phyloP scores from a whole-genome alignment of 30 jellyfish, hydroid and myxozoan genomes.

The Pelagia noctiluca region DNA sequence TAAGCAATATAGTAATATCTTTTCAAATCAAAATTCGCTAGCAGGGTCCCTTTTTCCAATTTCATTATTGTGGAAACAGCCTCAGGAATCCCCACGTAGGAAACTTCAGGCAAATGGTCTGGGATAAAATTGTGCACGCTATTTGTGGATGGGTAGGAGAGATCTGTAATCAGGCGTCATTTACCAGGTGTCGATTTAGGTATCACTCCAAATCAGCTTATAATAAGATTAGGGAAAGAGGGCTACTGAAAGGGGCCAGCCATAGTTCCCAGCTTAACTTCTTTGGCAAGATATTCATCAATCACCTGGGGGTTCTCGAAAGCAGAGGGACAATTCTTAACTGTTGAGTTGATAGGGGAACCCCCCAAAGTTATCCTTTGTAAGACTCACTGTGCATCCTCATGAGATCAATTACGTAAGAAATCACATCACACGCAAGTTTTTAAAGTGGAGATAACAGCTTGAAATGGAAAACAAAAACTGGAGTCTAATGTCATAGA shows the following conservation, averaged over 20 bases:
- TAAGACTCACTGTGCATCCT: background rate
- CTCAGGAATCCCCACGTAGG: constrained; percentile 69
- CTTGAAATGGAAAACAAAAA: background rate
- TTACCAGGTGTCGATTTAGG: constrained; percentile 63
- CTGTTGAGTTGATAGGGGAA: background rate
- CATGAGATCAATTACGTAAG: background rate
- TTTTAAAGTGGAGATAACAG: background rate
- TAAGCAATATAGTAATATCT: constrained; percentile 66
- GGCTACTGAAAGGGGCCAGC: constrained; percentile 59
- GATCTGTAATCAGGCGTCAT: constrained; percentile 77
- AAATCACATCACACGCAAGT: background rate
- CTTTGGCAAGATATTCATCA: constrained; percentile 33
- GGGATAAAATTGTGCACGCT: constrained; percentile 68
- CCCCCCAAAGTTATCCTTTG: constrained; percentile 1
- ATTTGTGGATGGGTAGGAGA: constrained; percentile 58
- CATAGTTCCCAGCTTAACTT: constrained; percentile 54
- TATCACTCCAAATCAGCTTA: constrained; percentile 69
- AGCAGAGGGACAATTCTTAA: background rate
- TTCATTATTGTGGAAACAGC: constrained; percentile 38
- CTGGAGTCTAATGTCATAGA: background rate
- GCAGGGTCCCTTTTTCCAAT: constrained; percentile 55
- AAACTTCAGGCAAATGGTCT: constrained; percentile 46
- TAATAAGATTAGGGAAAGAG: constrained; percentile 37
- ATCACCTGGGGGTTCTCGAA: constrained; percentile 13
- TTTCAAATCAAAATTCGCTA: constrained; percentile 69